Percentiles rank a stretch among this genome's conserved stretches.
phyloP scores from a whole-genome alignment of 2,888 invertebrate species.

The Cephus pygmeus region DNA sequence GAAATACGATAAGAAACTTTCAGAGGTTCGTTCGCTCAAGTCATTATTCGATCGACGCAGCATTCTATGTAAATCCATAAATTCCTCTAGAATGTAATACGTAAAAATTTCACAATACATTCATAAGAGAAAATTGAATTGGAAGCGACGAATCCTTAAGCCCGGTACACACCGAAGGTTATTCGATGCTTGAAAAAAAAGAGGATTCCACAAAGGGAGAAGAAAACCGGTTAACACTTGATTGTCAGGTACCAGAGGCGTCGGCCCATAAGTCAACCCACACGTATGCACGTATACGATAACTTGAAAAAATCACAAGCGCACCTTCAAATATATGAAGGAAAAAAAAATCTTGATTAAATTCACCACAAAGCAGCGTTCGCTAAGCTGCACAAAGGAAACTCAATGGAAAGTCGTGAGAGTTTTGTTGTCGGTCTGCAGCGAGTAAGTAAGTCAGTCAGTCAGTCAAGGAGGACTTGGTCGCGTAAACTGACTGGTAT shows the following conservation, averaged over 20 bases:
- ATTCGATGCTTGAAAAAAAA: not conserved
- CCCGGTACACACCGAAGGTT: not conserved
- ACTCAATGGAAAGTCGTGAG: not conserved
- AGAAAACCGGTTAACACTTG: not conserved
- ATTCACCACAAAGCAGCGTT: not conserved
- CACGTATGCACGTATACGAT: not conserved
- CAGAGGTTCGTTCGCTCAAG: not conserved
- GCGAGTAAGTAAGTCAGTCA: not conserved
- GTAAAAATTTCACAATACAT: not conserved
- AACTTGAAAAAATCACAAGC: not conserved
- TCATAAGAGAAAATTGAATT: not conserved
- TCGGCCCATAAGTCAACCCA: not conserved
- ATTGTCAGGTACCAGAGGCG: not conserved
- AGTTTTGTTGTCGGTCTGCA: not conserved
- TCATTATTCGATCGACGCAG: not conserved
- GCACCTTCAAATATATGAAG: not conserved
- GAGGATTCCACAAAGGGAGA: not conserved
- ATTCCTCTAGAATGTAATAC: not conserved
- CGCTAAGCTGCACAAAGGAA: not conserved
- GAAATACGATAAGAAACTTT: not conserved
- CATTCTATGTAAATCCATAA: not conserved
- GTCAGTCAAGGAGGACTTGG: not conserved
- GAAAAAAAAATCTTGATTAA: not conserved
- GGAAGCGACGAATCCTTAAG: not conserved
- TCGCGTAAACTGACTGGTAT: conserved; percentile 14